phyloP scores from a whole-genome alignment of 2,888 invertebrate genomes.

The Nomada ferruginata region DNA sequence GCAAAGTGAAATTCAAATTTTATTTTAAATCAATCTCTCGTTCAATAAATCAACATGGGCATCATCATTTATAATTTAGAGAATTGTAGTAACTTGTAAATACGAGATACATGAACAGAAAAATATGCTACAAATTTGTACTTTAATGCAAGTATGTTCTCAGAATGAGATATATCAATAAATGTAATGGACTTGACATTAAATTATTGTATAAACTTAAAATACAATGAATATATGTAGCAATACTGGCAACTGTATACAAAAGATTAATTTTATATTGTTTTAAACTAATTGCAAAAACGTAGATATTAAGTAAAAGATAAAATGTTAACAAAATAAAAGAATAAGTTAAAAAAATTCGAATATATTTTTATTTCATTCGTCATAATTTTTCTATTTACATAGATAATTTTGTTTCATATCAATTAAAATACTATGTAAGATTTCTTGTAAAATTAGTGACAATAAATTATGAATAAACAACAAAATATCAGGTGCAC shows the following conservation, averaged over 20 bases:
- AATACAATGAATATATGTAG: conserved; percentile 32
- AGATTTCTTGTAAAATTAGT: conserved; percentile 33
- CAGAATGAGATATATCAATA: conserved; percentile 22
- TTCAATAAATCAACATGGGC: not conserved
- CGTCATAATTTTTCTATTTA: conserved; percentile 11
- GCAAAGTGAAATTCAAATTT: conserved; percentile 12
- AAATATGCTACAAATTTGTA: conserved; percentile 16
- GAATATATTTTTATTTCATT: conserved; percentile 22
- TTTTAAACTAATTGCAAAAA: conserved; percentile 18
- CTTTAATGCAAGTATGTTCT: conserved; percentile 28
- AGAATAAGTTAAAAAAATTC: not conserved
- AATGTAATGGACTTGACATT: conserved; percentile 44
- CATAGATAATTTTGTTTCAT: conserved; percentile 28
- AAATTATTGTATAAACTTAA: conserved; percentile 51
- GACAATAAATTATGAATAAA: conserved; percentile 32
- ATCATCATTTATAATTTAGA: conserved; percentile 12
- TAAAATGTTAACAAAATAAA: conserved; percentile 13
- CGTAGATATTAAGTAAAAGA: conserved; percentile 12
- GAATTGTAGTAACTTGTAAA: not conserved
- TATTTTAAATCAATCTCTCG: conserved; percentile 10
- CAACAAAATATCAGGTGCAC: not conserved
- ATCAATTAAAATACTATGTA: conserved; percentile 13
- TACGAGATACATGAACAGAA: not conserved
- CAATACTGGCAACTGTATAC: conserved; percentile 22
- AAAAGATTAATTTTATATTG: conserved; percentile 21